Evolutionary conservation across 2,888 invertebrate species (phyloP).

Genomic region (Epistrophe eligans): DNA sequence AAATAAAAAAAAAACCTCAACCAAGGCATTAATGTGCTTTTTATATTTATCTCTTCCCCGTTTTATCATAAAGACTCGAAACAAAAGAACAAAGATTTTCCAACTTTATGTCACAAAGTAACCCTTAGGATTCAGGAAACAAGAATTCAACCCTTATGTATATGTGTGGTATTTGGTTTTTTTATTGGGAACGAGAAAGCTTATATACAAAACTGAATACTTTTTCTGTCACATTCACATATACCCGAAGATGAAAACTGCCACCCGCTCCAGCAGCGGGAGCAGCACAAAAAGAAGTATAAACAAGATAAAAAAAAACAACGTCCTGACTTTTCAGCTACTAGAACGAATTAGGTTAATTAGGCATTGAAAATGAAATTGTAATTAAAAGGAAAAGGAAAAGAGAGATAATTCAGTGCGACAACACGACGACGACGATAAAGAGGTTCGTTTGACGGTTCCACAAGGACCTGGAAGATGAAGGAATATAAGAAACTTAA

Average conservation of each 20-base stretch:
- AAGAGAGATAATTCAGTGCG: slow-evolving; percentile 65
- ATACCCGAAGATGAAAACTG: background rate
- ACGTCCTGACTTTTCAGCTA: slow-evolving; percentile 60
- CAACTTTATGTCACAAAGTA: slow-evolving; percentile 27
- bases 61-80: slow-evolving; percentile 19
- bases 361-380: slow-evolving; percentile 74
- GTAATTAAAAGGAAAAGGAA: slow-evolving; percentile 75
- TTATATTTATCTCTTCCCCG: slow-evolving; percentile 1
- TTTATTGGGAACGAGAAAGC: slow-evolving; percentile 27
- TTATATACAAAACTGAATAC: slow-evolving; percentile 28
- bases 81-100: slow-evolving; percentile 49
- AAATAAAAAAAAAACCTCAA: background rate
- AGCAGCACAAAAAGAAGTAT: background rate
- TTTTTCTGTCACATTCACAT: slow-evolving; percentile 35
- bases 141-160: slow-evolving; percentile 48
- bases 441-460: slow-evolving; percentile 50
- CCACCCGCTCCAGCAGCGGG: background rate
- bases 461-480: background rate
- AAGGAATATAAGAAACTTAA: slow-evolving; percentile 16
- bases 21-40: slow-evolving; percentile 8
- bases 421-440: slow-evolving; percentile 43
- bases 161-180: slow-evolving; percentile 54
- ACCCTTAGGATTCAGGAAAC: slow-evolving; percentile 8
- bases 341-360: slow-evolving; percentile 73
- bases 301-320: background rate